Evolutionary conservation across 2,888 invertebrate genomes (phyloP), one percentile per base, ranked within the genome.

Genomic region (Lasiommata megera): DNA sequence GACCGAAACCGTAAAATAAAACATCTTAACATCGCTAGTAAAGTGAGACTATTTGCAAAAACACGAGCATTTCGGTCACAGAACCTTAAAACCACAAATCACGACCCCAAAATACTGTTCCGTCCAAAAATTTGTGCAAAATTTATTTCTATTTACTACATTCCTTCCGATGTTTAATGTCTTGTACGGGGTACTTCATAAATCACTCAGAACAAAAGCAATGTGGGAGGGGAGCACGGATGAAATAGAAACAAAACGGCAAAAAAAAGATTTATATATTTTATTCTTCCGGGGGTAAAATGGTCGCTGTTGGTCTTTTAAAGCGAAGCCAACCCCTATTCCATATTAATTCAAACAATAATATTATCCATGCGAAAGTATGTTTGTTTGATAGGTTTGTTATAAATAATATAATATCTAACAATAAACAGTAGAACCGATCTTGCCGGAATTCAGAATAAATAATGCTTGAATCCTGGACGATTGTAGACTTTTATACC

Each of bases 211-310:
- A 52, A 62, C 62, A 62, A 62, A 60, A 60, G 59, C 50, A 50
- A 51, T 17, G 46, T 57, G 54, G 54, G 56, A 31, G 48, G 34
- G 54, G 38, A 36, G 7, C 14, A 50, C 46, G 53, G 37, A 23
- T 37, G 56, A 44, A 56, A 51, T 50, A 54, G 34, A 44, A 76
- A 74, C 72, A 74, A 76, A 77, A 77, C 73, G 71, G 73, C 72
- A 75, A 76, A 69, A 68, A 67, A 69, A 68, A 69, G 70, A 71
- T 71, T 72, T 72, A 73, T 70, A 72, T 73, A 73, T 71, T 71
- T 70, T 69, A 62, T 66, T 71, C 64, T 68, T 63, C 60, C 60
- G 64, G 60, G 62, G 65, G 63, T 64, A 62, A 61, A 69, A 77
- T 71, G 71, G 72, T 71, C 67, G 62, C 67, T 70, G 66, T 72